Conservation (phyloP, 2,113 vertebrate species). For the Ciconia stormi region DNA sequence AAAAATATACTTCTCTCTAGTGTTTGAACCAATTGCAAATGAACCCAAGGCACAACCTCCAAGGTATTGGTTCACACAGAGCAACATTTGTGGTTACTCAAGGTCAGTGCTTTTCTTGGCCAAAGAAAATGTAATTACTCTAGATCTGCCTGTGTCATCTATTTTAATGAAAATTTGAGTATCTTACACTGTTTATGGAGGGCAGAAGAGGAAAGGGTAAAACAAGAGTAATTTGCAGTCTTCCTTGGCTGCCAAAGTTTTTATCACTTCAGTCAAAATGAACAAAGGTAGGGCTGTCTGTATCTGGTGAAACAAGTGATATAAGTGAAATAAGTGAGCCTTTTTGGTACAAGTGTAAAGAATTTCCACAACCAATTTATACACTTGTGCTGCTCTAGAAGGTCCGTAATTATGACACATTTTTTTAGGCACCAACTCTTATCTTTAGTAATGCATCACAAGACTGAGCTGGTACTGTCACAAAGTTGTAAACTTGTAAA, state of each 20-base stretch:
- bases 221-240: not conserved
- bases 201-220: not conserved
- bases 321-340: not conserved
- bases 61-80: not conserved
- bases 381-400: rapidly evolving
- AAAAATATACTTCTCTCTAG: not conserved
- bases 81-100: not conserved
- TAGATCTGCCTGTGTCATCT: not conserved
- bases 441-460: not conserved
- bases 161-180: not conserved
- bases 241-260: not conserved
- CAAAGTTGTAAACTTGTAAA: not conserved
- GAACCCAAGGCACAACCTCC: not conserved
- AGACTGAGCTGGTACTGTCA: not conserved
- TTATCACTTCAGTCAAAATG: not conserved
- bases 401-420: rapidly evolving
- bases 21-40: not conserved
- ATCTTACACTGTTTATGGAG: not conserved
- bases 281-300: not conserved
- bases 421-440: not conserved
- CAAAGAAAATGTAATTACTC: not conserved
- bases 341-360: not conserved
- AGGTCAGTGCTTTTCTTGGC: not conserved
- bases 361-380: not conserved
- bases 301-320: not conserved